Evolutionary conservation across 2,797 vertebrate species (phyloP), one percentile per base, ranked within the genome.

Genomic region (Euthynnus affinis): DNA sequence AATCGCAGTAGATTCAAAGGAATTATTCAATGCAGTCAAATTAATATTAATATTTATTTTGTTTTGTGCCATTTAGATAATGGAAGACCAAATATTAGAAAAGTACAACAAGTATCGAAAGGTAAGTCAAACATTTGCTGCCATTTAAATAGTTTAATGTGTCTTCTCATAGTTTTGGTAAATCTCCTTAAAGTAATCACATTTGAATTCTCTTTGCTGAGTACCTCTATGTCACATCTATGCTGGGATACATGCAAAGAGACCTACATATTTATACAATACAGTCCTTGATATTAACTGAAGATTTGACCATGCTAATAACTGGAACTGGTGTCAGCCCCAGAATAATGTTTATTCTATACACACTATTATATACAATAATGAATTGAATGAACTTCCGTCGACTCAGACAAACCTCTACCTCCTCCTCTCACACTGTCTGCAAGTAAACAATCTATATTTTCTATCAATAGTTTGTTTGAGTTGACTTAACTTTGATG

Each of bases 81-180:
- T 96, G 87, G 96, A 96, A 92, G 95, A 95, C 27, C 96, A 96
- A 91, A 96, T 97, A 89, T 88, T 96, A 80, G 93, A 95, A 48
- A 96, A 97, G 82, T 97, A 97, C 91, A 95, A 88, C 80, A 96
- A 95, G 84, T 96, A 96, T 91, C 95, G 92, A 77, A 96, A 96
- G 95, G 97, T 97, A 91, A 92, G 93, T 46, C 46, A 49, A 34
- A 59, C n/a, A 46, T 9, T 67, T 23, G 22, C 29, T n/a, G 15
- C 15, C 8, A 34, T 57, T 63, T 32, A 22, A 52, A 42, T 2
- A 15, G 52, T 4, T 4, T 52, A 12, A n/a, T 52, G 27, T 5
- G 29, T 32, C 29, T 5, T 34, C 20, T 17, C 10, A 17, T 40
- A 20, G 40, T 53, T 23, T 68, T 27, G 9, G n/a, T 29, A 40